phyloP scores from a whole-genome alignment of 92 coral and sea anemone species.

The Porites divaricata region DNA sequence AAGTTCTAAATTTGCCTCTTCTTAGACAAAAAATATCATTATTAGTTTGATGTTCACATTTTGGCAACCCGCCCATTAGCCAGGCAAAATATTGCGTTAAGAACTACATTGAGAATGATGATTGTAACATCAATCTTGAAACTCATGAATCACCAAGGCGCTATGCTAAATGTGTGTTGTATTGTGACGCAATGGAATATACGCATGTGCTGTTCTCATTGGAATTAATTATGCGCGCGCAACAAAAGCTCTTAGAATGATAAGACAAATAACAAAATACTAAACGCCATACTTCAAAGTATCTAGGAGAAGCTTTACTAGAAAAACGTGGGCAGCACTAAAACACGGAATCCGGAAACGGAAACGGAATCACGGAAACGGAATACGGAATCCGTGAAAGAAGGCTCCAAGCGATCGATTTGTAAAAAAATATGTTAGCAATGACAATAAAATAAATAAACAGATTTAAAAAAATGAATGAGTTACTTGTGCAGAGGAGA shows the following conservation, averaged over 20 bases:
- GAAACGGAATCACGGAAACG: too few relatives aligned
- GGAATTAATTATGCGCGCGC: neutral
- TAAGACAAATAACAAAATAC: too few relatives aligned
- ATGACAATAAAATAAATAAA: too few relatives aligned
- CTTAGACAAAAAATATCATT: neutral
- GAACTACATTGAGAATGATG: constrained; percentile 1
- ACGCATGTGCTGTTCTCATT: neutral
- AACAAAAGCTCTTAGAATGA: neutral
- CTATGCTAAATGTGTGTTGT: neutral
- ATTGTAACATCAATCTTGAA: neutral
- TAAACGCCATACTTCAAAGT: too few relatives aligned
- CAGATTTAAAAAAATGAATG: too few relatives aligned
- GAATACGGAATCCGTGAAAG: too few relatives aligned
- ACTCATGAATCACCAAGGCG: neutral
- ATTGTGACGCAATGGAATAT: constrained; percentile 6
- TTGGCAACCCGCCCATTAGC: constrained; percentile 32
- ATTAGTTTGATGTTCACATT: neutral
- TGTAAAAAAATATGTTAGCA: too few relatives aligned
- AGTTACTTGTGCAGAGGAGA: too few relatives aligned
- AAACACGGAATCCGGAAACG: too few relatives aligned
- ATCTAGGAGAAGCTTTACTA: too few relatives aligned
- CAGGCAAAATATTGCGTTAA: neutral
- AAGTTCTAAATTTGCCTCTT: neutral
- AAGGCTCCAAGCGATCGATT: too few relatives aligned
- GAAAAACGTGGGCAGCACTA: too few relatives aligned